These are phyloP conservation scores for Mystacides longicornis DNA, from an alignment of 2,888 invertebrate genomes.

Conservation along the genomic window DNA sequence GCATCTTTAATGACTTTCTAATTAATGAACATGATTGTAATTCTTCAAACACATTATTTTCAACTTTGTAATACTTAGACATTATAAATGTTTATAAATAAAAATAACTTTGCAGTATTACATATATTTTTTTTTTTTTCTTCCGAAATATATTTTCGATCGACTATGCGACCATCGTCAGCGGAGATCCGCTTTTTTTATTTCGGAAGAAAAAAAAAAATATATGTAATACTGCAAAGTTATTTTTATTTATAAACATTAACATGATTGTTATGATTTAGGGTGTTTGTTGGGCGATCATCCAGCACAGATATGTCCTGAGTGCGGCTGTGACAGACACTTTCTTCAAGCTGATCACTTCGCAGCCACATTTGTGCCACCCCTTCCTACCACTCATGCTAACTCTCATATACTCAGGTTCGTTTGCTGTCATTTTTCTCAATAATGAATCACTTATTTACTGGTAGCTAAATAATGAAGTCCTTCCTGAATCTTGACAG, in stretches of 20 bases:
- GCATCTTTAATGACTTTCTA: no score
- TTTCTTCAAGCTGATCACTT: conserved; percentile 17
- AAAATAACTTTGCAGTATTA: no score
- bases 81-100: no score
- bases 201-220: background rate
- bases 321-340: conserved; percentile 2
- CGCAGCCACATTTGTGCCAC: conserved; percentile 14
- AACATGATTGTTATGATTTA: conserved; percentile 5
- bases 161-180: no score
- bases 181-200: background rate
- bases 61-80: no score
- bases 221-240: no score
- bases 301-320: conserved; percentile 6
- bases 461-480: background rate
- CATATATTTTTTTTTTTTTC: no score
- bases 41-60: no score
- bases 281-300: conserved; percentile 21
- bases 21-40: background rate
- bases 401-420: conserved; percentile 21
- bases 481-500: no score
- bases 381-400: conserved; percentile 17
- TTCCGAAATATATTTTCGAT: no score
- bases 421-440: background rate
- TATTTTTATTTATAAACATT: background rate
- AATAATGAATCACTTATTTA: background rate